A percentile compares a stretch with the other conserved stretches of the same genome.
Conservation (phyloP, 2,113 vertebrate species). For the Ammodytes marinus region DNA sequence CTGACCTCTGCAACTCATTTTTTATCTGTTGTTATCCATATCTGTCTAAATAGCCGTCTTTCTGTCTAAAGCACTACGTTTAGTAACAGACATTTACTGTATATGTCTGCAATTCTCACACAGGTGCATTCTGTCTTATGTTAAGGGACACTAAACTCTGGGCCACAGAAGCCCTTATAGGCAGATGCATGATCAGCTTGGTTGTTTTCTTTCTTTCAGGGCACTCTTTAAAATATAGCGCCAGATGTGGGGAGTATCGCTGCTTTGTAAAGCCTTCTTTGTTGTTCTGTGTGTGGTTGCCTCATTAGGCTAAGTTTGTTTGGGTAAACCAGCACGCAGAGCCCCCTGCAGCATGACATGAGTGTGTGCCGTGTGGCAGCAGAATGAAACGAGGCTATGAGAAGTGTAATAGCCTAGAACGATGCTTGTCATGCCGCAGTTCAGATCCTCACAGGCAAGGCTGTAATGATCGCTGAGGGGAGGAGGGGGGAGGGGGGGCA, state of each 20-base stretch:
- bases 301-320: constrained; percentile 76
- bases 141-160: not conserved
- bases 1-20: not conserved
- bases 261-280: constrained; percentile 43
- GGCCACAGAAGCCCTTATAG: not conserved
- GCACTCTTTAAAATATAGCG: not conserved
- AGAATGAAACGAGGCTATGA: constrained; percentile 69
- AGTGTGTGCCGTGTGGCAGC: constrained; percentile 50
- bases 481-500: not conserved
- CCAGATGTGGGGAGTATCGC: constrained; percentile 53
- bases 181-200: not conserved
- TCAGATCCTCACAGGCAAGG: constrained; percentile 53
- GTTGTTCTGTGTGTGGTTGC: constrained; percentile 49
- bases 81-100: not conserved
- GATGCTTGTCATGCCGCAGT: constrained; percentile 47
- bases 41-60: not conserved
- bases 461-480: constrained; percentile 56
- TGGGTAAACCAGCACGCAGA: constrained; percentile 70
- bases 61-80: not conserved
- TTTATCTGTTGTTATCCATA: not conserved
- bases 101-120: not conserved
- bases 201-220: not conserved
- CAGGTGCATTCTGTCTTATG: not conserved
- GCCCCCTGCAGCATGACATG: constrained; percentile 72
- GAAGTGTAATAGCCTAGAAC: constrained; percentile 74